Evolutionary conservation across 2,113 vertebrate genomes (phyloP), one percentile per base, ranked within the genome.

Genomic region (Peromyscus polionotus): DNA sequence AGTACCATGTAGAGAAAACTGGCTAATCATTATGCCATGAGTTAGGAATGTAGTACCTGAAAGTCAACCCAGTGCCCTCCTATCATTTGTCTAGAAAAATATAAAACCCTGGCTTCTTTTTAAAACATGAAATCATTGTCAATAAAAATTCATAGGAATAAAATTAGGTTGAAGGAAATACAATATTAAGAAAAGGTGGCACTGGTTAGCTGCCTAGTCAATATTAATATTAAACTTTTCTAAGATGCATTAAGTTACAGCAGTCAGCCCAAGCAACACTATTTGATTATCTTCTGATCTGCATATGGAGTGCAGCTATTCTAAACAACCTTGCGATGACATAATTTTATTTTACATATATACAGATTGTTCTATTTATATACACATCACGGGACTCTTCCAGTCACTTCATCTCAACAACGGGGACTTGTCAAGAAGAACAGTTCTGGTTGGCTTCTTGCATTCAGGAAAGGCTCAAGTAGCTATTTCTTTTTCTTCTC

Each of bases 321-420:
- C 94, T 92, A 95, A 98, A 96, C 72, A 91, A 70, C 6, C 59
- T 90, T n/a, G 85, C 80, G 89, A n/a, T 68, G 81, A 73, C 81
- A 81, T 88, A 51, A 70, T 93, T 96, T 97, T 98, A 98, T 96
- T 95, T 97, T 90, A 98, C 92, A 98, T 97, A 97, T 97, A 4
- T 97, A 97, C 97, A 97, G 61, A 59, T 84, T 90, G 93, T 63
- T 51, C 89, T 96, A 97, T 81, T 48, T 98, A 98, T 98, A 54
- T 98, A 98, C 98, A 98, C 88, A 76, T 92, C 94, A 75, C 63
- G 80, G 81, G 96, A 84, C 87, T 36, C 68, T 91, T 86, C 57
- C 89, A 89, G 48, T 9, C 72, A 48, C 39, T 54, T 91, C 59
- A 61, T 91, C 88, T 93, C 87, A 93, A 84, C 11, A 59, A 36